Evolutionary conservation across 1,140 invertebrate genomes (phyloP).

Genomic region (Lutraria rhynchaena): DNA sequence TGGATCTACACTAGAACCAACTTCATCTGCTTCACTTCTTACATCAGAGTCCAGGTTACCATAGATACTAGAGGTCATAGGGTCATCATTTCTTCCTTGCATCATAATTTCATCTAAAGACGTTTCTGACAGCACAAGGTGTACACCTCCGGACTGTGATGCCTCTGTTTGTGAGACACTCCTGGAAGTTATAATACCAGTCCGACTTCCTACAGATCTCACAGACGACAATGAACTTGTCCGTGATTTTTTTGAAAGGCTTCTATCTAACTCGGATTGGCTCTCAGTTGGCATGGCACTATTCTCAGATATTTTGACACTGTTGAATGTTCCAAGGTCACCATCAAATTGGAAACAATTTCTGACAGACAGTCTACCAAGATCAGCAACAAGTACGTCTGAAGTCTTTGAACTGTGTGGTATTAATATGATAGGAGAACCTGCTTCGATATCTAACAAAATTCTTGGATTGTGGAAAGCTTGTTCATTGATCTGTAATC

Average conservation of each 20-base stretch:
- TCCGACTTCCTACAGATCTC: slow-evolving; percentile 13
- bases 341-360: slow-evolving; percentile 86
- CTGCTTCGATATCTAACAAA: slow-evolving; percentile 88
- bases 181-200: slow-evolving; percentile 35
- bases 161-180: slow-evolving; percentile 27
- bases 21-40: slow-evolving; percentile 56
- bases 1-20: slow-evolving; percentile 68
- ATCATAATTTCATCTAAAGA: slow-evolving; percentile 69
- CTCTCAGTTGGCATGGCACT: slow-evolving; percentile 30
- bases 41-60: slow-evolving; percentile 75
- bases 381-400: slow-evolving; percentile 90
- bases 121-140: slow-evolving; percentile 69
- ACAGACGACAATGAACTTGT: slow-evolving; percentile 4
- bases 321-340: slow-evolving; percentile 70
- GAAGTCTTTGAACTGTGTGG: slow-evolving; percentile 92
- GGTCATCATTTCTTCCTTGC: slow-evolving; percentile 63
- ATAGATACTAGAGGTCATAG: slow-evolving; percentile 80
- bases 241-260: slow-evolving; percentile 35
- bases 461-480: slow-evolving; percentile 80
- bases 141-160: slow-evolving; percentile 11
- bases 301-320: slow-evolving; percentile 49
- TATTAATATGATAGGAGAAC: slow-evolving; percentile 92
- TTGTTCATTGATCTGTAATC: slow-evolving; percentile 75
- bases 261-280: slow-evolving; percentile 12
- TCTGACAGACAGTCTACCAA: slow-evolving; percentile 90